A percentile compares a stretch with the other conserved stretches of the same genome.
Evolutionary conservation across 2,797 vertebrate species (phyloP).

Genomic region (Myripristis murdjan): DNA sequence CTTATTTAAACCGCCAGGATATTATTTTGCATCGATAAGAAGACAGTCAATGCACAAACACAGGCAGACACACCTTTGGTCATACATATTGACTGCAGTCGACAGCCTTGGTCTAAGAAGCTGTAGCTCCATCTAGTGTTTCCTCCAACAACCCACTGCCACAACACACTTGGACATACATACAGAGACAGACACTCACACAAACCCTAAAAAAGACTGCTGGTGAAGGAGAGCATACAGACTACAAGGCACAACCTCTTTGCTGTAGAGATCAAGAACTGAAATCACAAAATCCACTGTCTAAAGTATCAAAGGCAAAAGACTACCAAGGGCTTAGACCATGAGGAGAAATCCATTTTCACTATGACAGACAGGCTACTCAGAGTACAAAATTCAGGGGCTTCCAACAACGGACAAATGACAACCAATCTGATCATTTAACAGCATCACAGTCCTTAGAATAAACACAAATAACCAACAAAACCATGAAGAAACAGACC

Average conservation of each 20-base stretch:
- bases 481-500: too few species aligned
- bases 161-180: not conserved
- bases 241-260: not conserved
- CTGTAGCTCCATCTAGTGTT: slow-evolving; percentile 70
- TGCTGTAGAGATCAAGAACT: slow-evolving; percentile 11
- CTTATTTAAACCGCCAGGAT: slow-evolving; percentile 7
- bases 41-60: not conserved
- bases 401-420: too few species aligned
- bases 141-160: slow-evolving; percentile 6
- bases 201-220: not conserved
- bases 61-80: not conserved
- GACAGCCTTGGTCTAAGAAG: slow-evolving; percentile 16
- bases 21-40: slow-evolving; percentile 19
- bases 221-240: slow-evolving; percentile 4
- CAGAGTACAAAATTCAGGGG: too few species aligned
- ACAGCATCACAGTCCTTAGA: too few species aligned
- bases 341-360: not conserved
- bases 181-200: not conserved
- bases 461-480: too few species aligned
- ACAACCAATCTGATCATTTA: too few species aligned
- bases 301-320: slow-evolving; percentile 4
- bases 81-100: not conserved
- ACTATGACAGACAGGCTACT: not conserved
- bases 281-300: not conserved
- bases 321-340: not conserved